Evolutionary conservation across 1,140 invertebrate genomes (phyloP).

Genomic region (Ceratina japonica): DNA sequence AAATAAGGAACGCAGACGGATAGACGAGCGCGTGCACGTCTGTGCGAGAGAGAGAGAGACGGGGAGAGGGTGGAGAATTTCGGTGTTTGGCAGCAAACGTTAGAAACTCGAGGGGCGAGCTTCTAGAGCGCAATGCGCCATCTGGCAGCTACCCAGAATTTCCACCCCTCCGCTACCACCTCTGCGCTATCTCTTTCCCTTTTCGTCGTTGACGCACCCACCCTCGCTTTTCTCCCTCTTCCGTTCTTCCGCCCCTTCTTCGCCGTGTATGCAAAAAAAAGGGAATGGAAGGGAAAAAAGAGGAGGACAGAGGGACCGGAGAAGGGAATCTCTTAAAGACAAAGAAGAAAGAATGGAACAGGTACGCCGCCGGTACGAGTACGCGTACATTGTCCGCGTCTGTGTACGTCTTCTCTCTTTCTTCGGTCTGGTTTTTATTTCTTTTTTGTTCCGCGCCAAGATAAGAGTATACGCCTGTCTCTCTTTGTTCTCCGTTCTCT

Average conservation of each 20-base stretch:
- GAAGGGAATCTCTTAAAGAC: conserved; percentile 30
- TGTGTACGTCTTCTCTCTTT: neutral
- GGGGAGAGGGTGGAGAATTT: conserved; percentile 19
- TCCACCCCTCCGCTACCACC: conserved; percentile 25
- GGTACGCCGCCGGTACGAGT: conserved; percentile 16
- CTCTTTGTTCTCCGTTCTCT: neutral
- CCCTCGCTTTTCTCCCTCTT: conserved; percentile 22
- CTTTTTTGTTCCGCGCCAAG: conserved; percentile 1
- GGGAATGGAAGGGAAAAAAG: neutral
- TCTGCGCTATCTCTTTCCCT: conserved; percentile 36
- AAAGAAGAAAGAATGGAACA: conserved; percentile 38
- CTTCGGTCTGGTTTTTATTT: neutral
- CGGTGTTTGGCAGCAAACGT: conserved; percentile 53
- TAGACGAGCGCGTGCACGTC: too few relatives aligned
- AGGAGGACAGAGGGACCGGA: neutral
- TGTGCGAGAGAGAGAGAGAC: neutral
- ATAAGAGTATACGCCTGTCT: conserved; percentile 1
- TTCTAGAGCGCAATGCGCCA: conserved; percentile 60
- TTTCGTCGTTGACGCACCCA: conserved; percentile 20
- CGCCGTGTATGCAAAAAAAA: conserved; percentile 23
- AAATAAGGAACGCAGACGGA: neutral
- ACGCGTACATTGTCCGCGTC: neutral
- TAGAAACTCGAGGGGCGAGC: conserved; percentile 50
- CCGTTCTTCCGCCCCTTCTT: neutral
- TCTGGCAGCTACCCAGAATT: conserved; percentile 62